These are phyloP conservation scores for Lindbergichthys nudifrons DNA, from an alignment of 2,797 vertebrate genomes.

Conservation along the genomic window DNA sequence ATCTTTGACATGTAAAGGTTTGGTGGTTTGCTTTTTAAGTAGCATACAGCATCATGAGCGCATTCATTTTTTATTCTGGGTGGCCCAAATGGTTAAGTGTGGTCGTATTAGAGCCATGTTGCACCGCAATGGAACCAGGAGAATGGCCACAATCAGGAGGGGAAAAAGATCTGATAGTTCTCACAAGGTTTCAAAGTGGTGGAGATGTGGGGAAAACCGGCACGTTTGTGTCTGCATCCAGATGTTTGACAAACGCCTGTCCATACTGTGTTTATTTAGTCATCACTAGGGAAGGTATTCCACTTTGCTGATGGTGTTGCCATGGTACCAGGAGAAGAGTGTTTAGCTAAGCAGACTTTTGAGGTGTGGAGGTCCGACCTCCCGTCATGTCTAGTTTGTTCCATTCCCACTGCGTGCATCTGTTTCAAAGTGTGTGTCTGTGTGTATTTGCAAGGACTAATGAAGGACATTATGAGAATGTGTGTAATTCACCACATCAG, in stretches of 20 bases:
- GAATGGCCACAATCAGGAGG: neutral
- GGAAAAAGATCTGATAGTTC: conserved; percentile 23
- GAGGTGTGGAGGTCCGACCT: conserved; percentile 46
- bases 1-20: neutral
- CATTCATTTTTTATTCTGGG: conserved; percentile 3
- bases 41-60: conserved; percentile 6
- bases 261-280: conserved; percentile 49
- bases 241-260: conserved; percentile 41
- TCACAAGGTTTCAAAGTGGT: conserved; percentile 40
- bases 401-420: conserved; percentile 58
- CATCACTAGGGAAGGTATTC: conserved; percentile 28
- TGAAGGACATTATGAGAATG: conserved; percentile 57
- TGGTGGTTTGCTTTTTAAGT: conserved; percentile 13
- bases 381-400: conserved; percentile 54
- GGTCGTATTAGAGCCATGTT: conserved; percentile 1
- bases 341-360: conserved; percentile 46
- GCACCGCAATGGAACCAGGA: conserved; percentile 17
- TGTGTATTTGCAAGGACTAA: conserved; percentile 54
- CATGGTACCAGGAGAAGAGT: conserved; percentile 46
- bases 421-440: conserved; percentile 46
- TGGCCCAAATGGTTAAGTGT: conserved; percentile 24
- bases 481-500: conserved; percentile 55
- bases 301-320: conserved; percentile 39
- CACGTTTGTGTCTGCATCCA: conserved; percentile 39
- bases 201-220: conserved; percentile 34